phyloP scores from a whole-genome alignment of 2,113 vertebrate species.

The Pogonocichla stellata region DNA sequence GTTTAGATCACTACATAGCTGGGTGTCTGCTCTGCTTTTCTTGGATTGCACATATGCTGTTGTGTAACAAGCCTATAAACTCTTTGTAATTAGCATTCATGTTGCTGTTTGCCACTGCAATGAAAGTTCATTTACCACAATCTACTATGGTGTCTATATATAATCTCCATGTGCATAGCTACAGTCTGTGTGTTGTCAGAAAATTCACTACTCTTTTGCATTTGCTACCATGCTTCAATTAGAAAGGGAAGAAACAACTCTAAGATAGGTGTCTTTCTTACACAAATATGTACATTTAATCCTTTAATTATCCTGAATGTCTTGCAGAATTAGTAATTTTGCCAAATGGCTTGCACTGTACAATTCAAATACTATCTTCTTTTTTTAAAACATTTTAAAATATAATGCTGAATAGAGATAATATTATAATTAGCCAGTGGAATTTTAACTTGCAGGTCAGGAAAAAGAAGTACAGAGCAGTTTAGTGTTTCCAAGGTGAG shows the following conservation, averaged over 20 bases:
- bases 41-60: neutral
- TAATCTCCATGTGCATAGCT: neutral
- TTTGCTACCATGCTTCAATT: neutral
- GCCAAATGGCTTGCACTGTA: neutral
- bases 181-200: neutral
- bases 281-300: neutral
- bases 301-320: neutral
- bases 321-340: neutral
- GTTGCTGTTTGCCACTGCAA: neutral
- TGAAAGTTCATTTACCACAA: neutral
- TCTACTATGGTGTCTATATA: neutral
- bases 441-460: neutral
- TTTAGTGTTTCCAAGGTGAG: neutral
- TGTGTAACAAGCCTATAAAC: neutral
- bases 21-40: neutral
- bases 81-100: neutral
- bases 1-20: fast-evolving
- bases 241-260: neutral
- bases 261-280: neutral
- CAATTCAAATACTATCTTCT: neutral
- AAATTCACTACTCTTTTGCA: neutral
- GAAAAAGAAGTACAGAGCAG: neutral
- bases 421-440: neutral
- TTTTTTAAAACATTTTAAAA: neutral
- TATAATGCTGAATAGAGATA: neutral